A percentile compares a stretch with the other conserved stretches of the same genome.
Evolutionary conservation across 2,797 vertebrate species (phyloP).

Genomic region (Poeciliopsis gracilis): DNA sequence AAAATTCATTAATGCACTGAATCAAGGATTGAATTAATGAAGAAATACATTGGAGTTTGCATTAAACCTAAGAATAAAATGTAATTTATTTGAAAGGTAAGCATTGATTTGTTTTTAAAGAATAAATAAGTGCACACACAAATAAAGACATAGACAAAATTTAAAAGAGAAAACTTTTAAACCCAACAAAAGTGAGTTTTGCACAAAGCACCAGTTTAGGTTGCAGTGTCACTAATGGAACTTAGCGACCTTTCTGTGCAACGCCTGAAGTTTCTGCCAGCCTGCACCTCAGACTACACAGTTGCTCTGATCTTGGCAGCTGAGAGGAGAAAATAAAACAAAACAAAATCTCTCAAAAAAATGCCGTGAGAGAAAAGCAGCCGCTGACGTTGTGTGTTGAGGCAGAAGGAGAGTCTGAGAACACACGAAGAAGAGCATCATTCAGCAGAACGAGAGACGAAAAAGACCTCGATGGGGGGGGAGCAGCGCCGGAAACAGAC

Average conservation of each 20-base stretch:
- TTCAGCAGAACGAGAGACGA: slow-evolving; percentile 15
- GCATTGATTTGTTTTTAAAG: too few relatives aligned
- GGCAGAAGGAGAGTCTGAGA: slow-evolving; percentile 55
- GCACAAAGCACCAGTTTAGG: neutral
- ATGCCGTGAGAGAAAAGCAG: slow-evolving; percentile 58
- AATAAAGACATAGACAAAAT: too few relatives aligned
- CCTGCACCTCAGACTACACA: slow-evolving; percentile 1
- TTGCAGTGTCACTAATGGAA: neutral
- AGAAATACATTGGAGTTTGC: too few relatives aligned
- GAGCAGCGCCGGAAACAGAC: slow-evolving; percentile 13
- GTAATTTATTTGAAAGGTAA: too few relatives aligned
- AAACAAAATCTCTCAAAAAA: slow-evolving; percentile 20
- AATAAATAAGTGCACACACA: too few relatives aligned
- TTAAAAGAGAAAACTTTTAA: neutral
- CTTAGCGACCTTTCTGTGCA: slow-evolving; percentile 37
- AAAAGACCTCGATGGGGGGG: neutral
- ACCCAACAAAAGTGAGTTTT: neutral
- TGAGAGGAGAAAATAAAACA: slow-evolving; percentile 9
- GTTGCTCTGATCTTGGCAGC: slow-evolving; percentile 38
- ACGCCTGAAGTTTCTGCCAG: slow-evolving; percentile 39
- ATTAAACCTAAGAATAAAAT: too few relatives aligned
- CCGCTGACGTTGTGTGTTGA: slow-evolving; percentile 59
- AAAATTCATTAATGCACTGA: too few relatives aligned
- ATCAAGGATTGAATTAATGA: too few relatives aligned
- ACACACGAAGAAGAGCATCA: neutral